Evolutionary conservation across 2,113 vertebrate species (phyloP).

Genomic region (Catharus bicknelli): DNA sequence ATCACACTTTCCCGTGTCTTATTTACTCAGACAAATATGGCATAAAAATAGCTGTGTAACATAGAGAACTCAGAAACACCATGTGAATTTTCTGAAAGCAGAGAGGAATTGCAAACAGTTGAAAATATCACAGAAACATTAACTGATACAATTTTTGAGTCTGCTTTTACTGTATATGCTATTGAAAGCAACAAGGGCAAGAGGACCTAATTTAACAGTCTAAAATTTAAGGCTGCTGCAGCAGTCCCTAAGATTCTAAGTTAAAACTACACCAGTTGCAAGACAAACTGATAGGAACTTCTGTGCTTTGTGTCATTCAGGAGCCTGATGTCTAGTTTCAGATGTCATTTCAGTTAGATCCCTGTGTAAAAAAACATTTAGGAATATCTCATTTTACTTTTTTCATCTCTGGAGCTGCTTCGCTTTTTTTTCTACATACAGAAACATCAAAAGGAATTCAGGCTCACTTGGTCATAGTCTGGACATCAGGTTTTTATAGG

Average conservation of each 20-base stretch:
- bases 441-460: neutral
- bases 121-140: neutral
- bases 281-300: neutral
- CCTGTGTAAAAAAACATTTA: neutral
- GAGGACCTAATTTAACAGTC: neutral
- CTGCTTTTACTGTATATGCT: neutral
- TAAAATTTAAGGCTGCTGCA: neutral
- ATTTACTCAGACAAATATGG: constrained; percentile 30
- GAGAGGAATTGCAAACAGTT: neutral
- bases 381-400: neutral
- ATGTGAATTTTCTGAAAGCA: neutral
- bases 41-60: constrained; percentile 24
- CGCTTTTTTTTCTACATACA: neutral
- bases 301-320: neutral
- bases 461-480: neutral
- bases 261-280: neutral
- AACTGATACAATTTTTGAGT: neutral
- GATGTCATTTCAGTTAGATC: neutral
- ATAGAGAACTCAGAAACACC: neutral
- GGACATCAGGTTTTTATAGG: neutral
- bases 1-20: constrained; percentile 30
- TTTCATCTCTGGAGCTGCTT: neutral
- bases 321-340: neutral
- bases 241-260: neutral
- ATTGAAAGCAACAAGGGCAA: neutral